Evolutionary conservation across 2,113 vertebrate genomes (phyloP).

Genomic region (Raja brachyura): DNA sequence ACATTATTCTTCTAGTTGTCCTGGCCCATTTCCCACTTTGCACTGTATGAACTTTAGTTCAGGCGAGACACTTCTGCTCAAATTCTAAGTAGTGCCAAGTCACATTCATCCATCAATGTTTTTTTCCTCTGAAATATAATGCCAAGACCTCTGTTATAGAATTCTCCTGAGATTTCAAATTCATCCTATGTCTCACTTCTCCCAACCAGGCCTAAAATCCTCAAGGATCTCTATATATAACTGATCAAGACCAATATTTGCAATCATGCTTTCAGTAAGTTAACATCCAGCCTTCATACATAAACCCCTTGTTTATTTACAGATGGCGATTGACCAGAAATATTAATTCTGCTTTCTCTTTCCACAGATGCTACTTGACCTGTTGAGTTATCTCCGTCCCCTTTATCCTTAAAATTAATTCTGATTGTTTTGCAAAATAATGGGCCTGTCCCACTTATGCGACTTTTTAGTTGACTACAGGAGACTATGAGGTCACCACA

Average conservation of each 20-base stretch:
- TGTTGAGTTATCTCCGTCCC: no score
- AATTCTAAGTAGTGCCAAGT: neutral
- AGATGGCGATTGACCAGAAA: no score
- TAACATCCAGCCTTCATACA: no score
- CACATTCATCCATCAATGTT: neutral
- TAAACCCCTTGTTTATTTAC: no score
- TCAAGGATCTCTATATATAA: neutral
- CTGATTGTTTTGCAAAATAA: no score
- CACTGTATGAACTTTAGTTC: neutral
- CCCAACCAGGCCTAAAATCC: neutral
- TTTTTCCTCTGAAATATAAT: neutral
- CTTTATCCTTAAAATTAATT: neutral
- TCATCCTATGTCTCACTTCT: neutral
- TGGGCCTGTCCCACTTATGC: no score
- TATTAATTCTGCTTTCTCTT: no score
- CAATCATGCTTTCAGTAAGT: no score
- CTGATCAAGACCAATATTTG: no score
- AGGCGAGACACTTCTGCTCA: neutral
- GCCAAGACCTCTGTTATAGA: neutral
- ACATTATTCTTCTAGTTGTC: neutral
- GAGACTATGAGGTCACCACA: no score
- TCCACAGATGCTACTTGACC: no score
- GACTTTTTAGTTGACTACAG: no score
- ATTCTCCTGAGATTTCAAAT: neutral
- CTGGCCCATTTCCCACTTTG: neutral